Evolutionary conservation across 1,140 invertebrate genomes (phyloP).

Genomic region (Leptinotarsa texana): DNA sequence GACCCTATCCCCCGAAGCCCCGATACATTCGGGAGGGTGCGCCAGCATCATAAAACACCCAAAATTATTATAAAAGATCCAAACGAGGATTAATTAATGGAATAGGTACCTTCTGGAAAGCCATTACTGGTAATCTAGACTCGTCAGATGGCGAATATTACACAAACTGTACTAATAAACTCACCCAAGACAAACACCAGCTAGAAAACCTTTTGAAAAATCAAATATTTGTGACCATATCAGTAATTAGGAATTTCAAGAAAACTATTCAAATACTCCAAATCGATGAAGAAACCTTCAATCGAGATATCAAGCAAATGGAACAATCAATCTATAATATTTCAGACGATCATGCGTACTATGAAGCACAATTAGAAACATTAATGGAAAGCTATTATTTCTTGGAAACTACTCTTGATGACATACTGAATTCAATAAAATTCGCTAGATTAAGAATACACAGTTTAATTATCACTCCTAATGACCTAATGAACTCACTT

Average conservation of each 20-base stretch:
- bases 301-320: background rate
- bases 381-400: background rate
- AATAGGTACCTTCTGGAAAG: background rate
- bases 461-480: background rate
- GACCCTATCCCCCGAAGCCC: too few species aligned
- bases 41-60: too few species aligned
- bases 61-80: background rate
- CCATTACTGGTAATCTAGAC: background rate
- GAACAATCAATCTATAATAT: background rate
- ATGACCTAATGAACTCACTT: constrained; percentile 10
- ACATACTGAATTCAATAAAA: too few species aligned
- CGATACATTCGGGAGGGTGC: too few species aligned
- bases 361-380: background rate
- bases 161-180: too few species aligned
- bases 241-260: background rate
- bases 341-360: background rate
- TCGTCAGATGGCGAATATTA: too few species aligned
- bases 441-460: too few species aligned
- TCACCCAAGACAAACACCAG: background rate
- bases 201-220: background rate
- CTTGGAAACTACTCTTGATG: too few species aligned
- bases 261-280: background rate
- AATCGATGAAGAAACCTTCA: background rate
- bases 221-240: too few species aligned
- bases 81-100: background rate